These are phyloP conservation scores for Megaptera novaeangliae DNA, from an alignment of 2,113 vertebrate genomes.

Conservation along the genomic window DNA sequence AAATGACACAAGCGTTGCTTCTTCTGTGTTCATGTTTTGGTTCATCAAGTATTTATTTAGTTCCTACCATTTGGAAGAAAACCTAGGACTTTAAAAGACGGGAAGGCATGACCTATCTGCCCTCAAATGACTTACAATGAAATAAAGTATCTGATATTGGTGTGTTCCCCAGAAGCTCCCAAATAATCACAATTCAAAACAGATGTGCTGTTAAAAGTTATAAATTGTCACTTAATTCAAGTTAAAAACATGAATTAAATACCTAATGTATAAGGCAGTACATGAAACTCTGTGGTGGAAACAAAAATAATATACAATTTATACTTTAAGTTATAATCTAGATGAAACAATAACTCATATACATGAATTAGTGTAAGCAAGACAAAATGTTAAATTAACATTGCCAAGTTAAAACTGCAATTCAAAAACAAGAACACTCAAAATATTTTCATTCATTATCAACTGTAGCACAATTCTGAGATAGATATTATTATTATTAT, in stretches of 20 bases:
- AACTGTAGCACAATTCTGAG: not conserved
- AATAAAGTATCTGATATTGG: not conserved
- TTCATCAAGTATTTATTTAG: not conserved
- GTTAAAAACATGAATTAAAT: not conserved
- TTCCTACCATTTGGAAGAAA: not conserved
- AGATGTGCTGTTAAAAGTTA: not conserved
- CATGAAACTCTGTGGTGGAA: not conserved
- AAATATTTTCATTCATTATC: not conserved
- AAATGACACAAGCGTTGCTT: not conserved
- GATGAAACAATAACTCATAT: not conserved
- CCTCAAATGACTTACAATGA: not conserved
- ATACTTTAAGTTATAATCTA: not conserved
- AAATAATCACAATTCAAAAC: not conserved
- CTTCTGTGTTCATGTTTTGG: not conserved
- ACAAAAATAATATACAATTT: not conserved
- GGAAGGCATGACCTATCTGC: not conserved
- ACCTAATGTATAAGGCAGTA: not conserved
- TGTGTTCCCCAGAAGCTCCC: not conserved
- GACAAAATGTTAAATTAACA: not conserved
- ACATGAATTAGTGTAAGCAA: not conserved
- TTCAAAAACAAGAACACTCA: not conserved
- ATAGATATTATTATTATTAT: not conserved
- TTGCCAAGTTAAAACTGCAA: not conserved
- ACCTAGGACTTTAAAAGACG: not conserved
- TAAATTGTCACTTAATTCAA: constrained; percentile 10